Percentiles rank a stretch among this genome's conserved stretches.
These are phyloP conservation scores for Ctenoplectra terminalis DNA, from an alignment of 1,140 invertebrate genomes.

Conservation along the genomic window DNA sequence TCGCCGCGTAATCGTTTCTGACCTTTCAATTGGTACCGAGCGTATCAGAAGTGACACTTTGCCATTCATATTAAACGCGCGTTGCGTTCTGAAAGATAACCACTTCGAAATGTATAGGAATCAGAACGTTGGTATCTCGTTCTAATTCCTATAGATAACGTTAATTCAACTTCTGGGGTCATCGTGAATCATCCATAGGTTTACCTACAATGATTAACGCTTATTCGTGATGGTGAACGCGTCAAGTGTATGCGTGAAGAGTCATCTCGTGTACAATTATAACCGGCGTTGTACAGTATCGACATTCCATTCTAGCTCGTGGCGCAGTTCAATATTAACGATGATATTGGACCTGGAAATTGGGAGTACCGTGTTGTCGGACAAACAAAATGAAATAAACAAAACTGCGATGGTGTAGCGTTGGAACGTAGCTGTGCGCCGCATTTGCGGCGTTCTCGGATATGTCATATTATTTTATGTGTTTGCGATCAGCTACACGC, in stretches of 20 bases:
- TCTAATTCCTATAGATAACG: conserved; percentile 4
- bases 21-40: background rate
- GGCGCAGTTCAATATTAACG: conserved; percentile 67
- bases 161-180: conserved; percentile 54
- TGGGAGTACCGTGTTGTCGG: conserved; percentile 31
- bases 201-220: conserved; percentile 61
- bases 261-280: conserved; percentile 51
- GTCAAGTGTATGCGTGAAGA: conserved; percentile 24
- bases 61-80: background rate
- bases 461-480: conserved; percentile 69
- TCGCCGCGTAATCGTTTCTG: background rate
- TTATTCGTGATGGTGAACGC: conserved; percentile 3
- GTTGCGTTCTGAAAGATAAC: conserved; percentile 34
- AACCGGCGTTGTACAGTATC: conserved; percentile 28
- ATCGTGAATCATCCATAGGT: conserved; percentile 52
- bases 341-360: conserved; percentile 63
- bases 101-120: too few relatives aligned
- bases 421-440: conserved; percentile 3
- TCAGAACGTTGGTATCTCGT: conserved; percentile 1
- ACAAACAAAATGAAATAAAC: conserved; percentile 71
- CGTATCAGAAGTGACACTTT: background rate
- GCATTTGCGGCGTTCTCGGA: conserved; percentile 59
- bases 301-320: conserved; percentile 48
- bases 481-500: conserved; percentile 65
- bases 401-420: conserved; percentile 47